Percentiles rank a stretch among this genome's conserved stretches.
phyloP scores from a whole-genome alignment of 2,888 invertebrate species.

The Panzeria rudis region DNA sequence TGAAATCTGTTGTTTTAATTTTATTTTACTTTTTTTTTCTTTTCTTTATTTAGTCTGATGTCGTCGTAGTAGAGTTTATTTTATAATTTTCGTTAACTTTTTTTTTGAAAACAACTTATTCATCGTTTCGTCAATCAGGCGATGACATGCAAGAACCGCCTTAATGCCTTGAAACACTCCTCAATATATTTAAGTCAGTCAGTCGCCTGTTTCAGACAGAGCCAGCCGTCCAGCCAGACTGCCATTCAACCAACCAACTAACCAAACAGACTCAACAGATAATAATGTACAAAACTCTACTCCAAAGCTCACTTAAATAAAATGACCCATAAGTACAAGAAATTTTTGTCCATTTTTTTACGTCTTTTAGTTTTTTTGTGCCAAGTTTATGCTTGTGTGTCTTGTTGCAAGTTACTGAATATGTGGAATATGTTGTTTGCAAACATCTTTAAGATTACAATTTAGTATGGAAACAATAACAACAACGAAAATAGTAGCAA shows the following conservation, averaged over 20 bases:
- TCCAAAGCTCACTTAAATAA: conserved; percentile 19
- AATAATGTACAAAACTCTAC: conserved; percentile 29
- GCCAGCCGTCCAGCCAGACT: not conserved
- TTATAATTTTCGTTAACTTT: conserved; percentile 32
- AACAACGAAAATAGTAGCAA: conserved; percentile 29
- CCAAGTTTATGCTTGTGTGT: conserved; percentile 19
- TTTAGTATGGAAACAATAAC: conserved; percentile 47
- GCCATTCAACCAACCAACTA: conserved; percentile 17
- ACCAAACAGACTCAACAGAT: conserved; percentile 60
- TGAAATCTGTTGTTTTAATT: conserved; percentile 39
- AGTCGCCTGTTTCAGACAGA: conserved; percentile 39
- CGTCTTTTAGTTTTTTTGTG: conserved; percentile 13
- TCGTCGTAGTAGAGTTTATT: conserved; percentile 27
- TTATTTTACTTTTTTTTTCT: conserved; percentile 2
- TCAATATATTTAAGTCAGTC: conserved; percentile 41
- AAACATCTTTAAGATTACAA: conserved; percentile 64
- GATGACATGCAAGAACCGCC: conserved; percentile 80
- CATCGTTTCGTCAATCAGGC: conserved; percentile 80
- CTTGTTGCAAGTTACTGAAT: conserved; percentile 50
- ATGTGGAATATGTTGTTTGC: conserved; percentile 70
- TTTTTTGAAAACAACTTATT: conserved; percentile 75
- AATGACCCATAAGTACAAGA: conserved; percentile 56
- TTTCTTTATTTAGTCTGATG: conserved; percentile 28
- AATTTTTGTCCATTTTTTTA: conserved; percentile 38
- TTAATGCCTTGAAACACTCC: conserved; percentile 75